These are phyloP conservation scores for Natator depressus DNA, from an alignment of 2,113 vertebrate genomes.

Conservation along the genomic window DNA sequence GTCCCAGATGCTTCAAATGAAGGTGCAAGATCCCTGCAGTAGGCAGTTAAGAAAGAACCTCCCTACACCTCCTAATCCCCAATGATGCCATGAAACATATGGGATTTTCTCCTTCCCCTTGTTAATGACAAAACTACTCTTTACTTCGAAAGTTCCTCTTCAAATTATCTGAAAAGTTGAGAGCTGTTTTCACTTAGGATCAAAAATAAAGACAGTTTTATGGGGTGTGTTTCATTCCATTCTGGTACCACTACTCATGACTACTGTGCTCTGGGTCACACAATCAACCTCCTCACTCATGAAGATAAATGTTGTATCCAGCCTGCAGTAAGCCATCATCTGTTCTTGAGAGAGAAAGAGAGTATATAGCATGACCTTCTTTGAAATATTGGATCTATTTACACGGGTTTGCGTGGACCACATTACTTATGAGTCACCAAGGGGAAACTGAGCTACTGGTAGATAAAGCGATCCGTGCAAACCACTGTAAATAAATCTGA, in stretches of 20 bases:
- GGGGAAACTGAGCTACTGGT: constrained; percentile 76
- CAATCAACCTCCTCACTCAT: constrained; percentile 74
- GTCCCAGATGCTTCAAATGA: background rate
- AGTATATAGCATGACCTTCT: constrained; percentile 79
- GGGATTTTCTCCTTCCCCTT: constrained; percentile 43
- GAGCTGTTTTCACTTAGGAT: constrained; percentile 45
- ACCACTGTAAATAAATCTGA: constrained; percentile 85
- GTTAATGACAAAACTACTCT: constrained; percentile 26
- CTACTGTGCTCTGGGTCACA: constrained; percentile 69
- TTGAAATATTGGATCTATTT: constrained; percentile 86
- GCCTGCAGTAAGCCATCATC: constrained; percentile 76
- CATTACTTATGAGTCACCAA: constrained; percentile 83
- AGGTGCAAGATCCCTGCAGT: background rate
- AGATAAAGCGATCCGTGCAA: constrained; percentile 82
- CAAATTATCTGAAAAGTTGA: constrained; percentile 38
- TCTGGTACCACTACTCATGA: constrained; percentile 63
- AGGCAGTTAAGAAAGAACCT: background rate
- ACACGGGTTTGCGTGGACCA: constrained; percentile 76
- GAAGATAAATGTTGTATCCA: constrained; percentile 78
- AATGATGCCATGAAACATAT: background rate
- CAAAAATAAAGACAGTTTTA: constrained; percentile 59
- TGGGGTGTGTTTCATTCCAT: constrained; percentile 34
- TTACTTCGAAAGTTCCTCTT: constrained; percentile 35
- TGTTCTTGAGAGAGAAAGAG: constrained; percentile 77
- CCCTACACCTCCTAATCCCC: background rate